A percentile compares a stretch with the other conserved stretches of the same genome.
These are phyloP conservation scores for Lydus trimaculatus DNA, from an alignment of 2,888 invertebrate species.

Conservation along the genomic window DNA sequence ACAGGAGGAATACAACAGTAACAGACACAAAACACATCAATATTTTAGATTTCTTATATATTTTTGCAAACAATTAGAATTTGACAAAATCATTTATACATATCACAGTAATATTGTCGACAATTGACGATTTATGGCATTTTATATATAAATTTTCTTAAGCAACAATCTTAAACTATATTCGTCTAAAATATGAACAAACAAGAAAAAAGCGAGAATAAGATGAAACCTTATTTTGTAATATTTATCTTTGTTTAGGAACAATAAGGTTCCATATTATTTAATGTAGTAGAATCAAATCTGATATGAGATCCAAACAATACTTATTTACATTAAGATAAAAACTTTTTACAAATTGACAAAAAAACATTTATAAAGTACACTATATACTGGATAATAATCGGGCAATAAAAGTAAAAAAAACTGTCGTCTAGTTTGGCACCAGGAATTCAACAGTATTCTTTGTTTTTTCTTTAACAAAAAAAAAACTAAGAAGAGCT, in stretches of 20 bases:
- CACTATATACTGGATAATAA: conserved; percentile 24
- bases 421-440: conserved; percentile 44
- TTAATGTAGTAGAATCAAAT: conserved; percentile 16
- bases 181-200: not conserved
- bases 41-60: conserved; percentile 28
- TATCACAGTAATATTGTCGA: conserved; percentile 52
- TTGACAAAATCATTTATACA: conserved; percentile 45
- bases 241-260: conserved; percentile 16
- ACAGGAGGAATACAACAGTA: not conserved
- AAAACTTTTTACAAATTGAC: not conserved
- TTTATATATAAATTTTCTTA: conserved; percentile 36
- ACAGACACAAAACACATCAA: not conserved
- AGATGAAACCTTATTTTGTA: conserved; percentile 21
- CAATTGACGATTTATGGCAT: conserved; percentile 45
- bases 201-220: conserved; percentile 14
- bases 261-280: conserved; percentile 27
- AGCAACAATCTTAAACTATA: conserved; percentile 36
- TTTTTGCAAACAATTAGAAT: conserved; percentile 31
- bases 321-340: conserved; percentile 28
- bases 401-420: conserved; percentile 7
- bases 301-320: conserved; percentile 28
- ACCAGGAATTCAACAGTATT: conserved; percentile 48
- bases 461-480: conserved; percentile 12
- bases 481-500: too few relatives aligned
- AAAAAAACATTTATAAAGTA: conserved; percentile 18